Percentiles rank a stretch among this genome's conserved stretches.
Evolutionary conservation across 2,888 invertebrate species (phyloP).

Genomic region (Glyphotaelius pellucidus): DNA sequence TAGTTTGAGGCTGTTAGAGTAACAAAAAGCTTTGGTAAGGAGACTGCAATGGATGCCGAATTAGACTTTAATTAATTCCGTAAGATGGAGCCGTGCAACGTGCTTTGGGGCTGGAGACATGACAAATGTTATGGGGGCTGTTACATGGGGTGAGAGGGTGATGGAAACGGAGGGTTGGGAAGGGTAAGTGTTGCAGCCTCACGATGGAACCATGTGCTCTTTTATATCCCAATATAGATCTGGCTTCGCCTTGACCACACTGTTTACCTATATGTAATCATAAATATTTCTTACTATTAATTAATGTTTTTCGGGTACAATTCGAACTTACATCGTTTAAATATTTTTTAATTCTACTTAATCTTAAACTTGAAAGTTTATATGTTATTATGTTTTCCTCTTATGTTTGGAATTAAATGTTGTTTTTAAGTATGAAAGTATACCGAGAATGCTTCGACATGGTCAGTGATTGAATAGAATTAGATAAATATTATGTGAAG

Average conservation of each 20-base stretch:
- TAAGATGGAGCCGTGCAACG: background rate
- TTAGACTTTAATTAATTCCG: constrained; percentile 29
- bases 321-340: too few relatives aligned
- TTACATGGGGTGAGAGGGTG: background rate
- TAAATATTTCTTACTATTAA: too few relatives aligned
- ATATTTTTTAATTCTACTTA: too few relatives aligned
- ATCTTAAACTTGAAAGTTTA: too few relatives aligned
- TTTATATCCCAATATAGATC: background rate
- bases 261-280: too few relatives aligned
- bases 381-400: too few relatives aligned
- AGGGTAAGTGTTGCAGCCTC: background rate
- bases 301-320: too few relatives aligned
- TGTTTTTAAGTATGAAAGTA: too few relatives aligned
- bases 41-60: constrained; percentile 28
- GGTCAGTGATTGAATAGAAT: too few relatives aligned
- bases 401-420: too few relatives aligned
- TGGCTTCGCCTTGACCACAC: background rate
- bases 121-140: background rate
- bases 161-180: background rate
- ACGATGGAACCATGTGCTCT: background rate
- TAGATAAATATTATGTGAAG: too few relatives aligned
- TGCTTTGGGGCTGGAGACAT: background rate
- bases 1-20: background rate
- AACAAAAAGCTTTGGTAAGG: constrained; percentile 8
- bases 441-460: too few relatives aligned